Evolutionary conservation across 1,140 invertebrate species (phyloP).

Genomic region (Periplaneta americana): DNA sequence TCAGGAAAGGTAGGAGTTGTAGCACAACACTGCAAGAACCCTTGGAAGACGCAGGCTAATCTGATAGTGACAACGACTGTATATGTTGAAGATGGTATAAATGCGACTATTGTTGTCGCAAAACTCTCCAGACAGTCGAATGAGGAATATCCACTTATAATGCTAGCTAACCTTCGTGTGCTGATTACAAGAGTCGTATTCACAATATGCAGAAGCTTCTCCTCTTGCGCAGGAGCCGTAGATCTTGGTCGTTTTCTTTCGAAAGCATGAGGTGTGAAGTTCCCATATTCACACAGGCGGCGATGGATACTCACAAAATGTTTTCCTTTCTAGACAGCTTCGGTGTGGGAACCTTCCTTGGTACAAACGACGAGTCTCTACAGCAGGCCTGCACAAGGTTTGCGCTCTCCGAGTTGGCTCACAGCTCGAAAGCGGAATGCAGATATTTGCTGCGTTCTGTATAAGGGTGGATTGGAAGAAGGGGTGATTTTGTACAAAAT

Average conservation of each 20-base stretch:
- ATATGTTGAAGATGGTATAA: background rate
- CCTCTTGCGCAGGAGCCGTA: background rate
- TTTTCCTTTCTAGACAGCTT: background rate
- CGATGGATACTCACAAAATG: background rate
- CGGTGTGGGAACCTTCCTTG: too few relatives aligned
- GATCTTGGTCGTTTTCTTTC: background rate
- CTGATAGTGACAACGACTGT: background rate
- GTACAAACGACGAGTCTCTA: too few relatives aligned
- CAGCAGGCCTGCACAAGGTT: too few relatives aligned
- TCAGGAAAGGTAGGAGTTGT: background rate
- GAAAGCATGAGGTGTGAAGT: too few relatives aligned
- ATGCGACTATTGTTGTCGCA: background rate
- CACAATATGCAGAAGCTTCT: too few relatives aligned
- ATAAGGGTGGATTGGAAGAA: too few relatives aligned
- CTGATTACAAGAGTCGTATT: background rate
- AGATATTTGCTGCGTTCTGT: too few relatives aligned
- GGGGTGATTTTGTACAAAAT: too few relatives aligned
- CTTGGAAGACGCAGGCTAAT: background rate
- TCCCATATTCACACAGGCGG: background rate
- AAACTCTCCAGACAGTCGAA: background rate
- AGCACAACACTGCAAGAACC: background rate
- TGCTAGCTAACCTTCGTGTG: too few relatives aligned
- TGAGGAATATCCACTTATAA: background rate
- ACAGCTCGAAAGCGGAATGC: too few relatives aligned
- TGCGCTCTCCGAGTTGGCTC: too few relatives aligned